phyloP scores from a whole-genome alignment of 92 coral and sea anemone species.

The Metridium senile region DNA sequence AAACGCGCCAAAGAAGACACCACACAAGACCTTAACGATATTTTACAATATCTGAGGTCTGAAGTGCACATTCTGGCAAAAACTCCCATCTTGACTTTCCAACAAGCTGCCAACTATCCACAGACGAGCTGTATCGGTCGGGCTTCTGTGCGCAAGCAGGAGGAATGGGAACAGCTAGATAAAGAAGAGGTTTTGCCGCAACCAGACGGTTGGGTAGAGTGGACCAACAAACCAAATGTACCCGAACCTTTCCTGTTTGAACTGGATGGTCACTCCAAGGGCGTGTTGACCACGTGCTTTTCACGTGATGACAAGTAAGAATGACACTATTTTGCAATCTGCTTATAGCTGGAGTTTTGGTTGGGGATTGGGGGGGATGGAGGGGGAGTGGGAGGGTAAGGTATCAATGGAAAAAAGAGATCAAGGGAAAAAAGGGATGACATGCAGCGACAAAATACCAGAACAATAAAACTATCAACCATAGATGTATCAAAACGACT shows the following conservation, averaged over 20 bases:
- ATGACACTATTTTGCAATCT: no score
- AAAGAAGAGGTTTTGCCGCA: conserved; percentile 24
- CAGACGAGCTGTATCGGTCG: conserved; percentile 47
- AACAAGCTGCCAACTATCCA: conserved; percentile 58
- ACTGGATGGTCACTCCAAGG: conserved; percentile 54
- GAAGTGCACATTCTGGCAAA: conserved; percentile 60
- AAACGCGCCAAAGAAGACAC: conserved; percentile 23
- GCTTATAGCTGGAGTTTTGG: no score
- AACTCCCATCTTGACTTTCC: conserved; percentile 52
- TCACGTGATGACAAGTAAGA: conserved; percentile 47
- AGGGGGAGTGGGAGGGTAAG: no score
- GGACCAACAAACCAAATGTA: conserved; percentile 64
- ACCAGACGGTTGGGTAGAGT: conserved; percentile 64
- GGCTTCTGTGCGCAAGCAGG: conserved; percentile 40
- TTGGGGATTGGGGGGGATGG: no score
- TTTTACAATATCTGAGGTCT: conserved; percentile 53
- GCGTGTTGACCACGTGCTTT: conserved; percentile 57
- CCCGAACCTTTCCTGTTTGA: conserved; percentile 61
- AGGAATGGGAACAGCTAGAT: conserved; percentile 27
- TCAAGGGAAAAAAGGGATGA: no score
- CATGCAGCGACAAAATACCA: no score
- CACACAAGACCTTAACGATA: conserved; percentile 39
- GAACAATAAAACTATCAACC: no score
- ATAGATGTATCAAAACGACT: no score
- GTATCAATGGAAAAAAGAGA: no score